Evolutionary conservation across 2,888 invertebrate species (phyloP), one percentile per base, ranked within the genome.

Genomic region (Cancer borealis): DNA sequence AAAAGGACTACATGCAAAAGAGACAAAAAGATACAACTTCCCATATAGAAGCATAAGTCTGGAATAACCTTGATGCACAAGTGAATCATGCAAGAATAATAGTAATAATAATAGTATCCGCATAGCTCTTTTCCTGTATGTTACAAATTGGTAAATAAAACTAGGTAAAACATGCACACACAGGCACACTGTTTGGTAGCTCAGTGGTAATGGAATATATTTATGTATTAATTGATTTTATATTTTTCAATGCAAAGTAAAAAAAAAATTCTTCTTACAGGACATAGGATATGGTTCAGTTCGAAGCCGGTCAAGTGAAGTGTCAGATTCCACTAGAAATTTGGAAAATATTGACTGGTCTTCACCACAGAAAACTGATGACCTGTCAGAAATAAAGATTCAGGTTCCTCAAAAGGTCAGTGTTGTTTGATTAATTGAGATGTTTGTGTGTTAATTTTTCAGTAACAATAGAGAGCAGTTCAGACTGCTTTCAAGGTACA

Each of bases 231-330:
- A 89, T 39, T 47, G 47, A 47, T 89, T 1, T 47, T 12, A 47
- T n/a, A 21, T 89, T 14, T 89, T 26, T 91, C 45, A 92, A 3
- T 17, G 17, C 66, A 26, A 26, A n/a, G 12, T 6, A 54, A 47
- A 47, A n/a, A 89, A 89, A 14, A 10, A 10, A 17, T 91, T 45
- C 49, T 21, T 39, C 21, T 30, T 26, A 17, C 92, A 98, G 97
- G 98, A 98, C 96, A 97, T 97, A 96, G 98, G 98, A 0, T 98
- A 98, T 96, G 98, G 98, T 0, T 98, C 98, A 0, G 98, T 98
- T 0, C 97, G 98, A 17, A 98, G 98, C 0, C 97, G 97, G 66
- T 97, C 97, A 92, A 97, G 96, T 95, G 96, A 95, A 17, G 95
- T 95, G 84, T 94, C 95, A 26, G 95, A 96, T 66, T 88, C 93